Evolutionary conservation across 2,113 vertebrate species (phyloP).

Genomic region (Cromileptes altivelis): DNA sequence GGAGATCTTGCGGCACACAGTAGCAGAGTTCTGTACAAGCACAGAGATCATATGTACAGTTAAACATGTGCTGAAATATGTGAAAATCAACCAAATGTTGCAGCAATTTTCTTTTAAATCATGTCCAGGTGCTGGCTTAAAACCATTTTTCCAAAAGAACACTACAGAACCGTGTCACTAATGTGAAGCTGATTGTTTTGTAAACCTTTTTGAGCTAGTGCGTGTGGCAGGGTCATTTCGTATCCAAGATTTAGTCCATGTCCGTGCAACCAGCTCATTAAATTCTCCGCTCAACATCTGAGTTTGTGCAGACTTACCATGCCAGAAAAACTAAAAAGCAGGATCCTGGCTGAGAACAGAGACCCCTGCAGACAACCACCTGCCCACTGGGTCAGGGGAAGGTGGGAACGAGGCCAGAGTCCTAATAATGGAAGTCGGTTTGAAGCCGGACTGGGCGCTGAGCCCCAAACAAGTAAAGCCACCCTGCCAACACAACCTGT

Average conservation of each 20-base stretch:
- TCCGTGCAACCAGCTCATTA: slow-evolving; percentile 55
- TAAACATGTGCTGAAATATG: background rate
- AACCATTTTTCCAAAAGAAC: background rate
- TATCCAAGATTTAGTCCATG: slow-evolving; percentile 13
- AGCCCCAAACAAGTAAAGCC: slow-evolving; percentile 46
- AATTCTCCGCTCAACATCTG: slow-evolving; percentile 24
- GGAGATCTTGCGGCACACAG: slow-evolving; percentile 95
- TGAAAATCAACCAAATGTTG: slow-evolving; percentile 7
- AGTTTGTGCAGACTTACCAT: slow-evolving; percentile 6
- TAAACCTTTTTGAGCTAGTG: slow-evolving; percentile 20
- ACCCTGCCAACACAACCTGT: slow-evolving; percentile 54
- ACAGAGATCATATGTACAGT: slow-evolving; percentile 24
- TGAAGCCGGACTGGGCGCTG: slow-evolving; percentile 39
- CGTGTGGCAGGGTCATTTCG: background rate
- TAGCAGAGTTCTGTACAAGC: slow-evolving; percentile 92
- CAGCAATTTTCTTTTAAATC: background rate
- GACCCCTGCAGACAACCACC: slow-evolving; percentile 56
- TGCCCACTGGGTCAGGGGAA: slow-evolving; percentile 62
- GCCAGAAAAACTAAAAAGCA: slow-evolving; percentile 29
- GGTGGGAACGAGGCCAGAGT: slow-evolving; percentile 47
- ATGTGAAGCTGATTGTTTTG: background rate
- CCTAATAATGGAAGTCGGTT: slow-evolving; percentile 55
- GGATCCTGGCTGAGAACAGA: slow-evolving; percentile 38
- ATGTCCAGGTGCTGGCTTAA: background rate
- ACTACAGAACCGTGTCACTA: background rate